Evolutionary conservation across 30 jellyfish, hydroid and myxozoan species (phyloP).

Genomic region (Aurelia coerulea): DNA sequence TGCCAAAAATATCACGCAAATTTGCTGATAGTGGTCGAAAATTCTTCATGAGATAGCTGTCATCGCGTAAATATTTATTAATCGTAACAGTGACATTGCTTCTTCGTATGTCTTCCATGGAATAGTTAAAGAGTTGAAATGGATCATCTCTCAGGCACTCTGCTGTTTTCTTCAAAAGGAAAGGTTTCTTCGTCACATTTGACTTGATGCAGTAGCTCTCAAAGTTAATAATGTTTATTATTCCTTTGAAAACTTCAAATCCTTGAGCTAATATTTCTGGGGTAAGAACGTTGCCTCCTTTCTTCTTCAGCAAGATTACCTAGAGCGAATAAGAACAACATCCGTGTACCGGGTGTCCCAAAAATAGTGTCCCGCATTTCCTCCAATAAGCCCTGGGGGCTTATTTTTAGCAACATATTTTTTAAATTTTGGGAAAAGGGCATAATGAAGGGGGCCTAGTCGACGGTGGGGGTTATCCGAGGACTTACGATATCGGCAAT

Average conservation of each 20-base stretch:
- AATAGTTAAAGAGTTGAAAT: conserved; percentile 29
- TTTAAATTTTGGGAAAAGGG: too few relatives aligned
- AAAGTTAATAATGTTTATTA: conserved; percentile 16
- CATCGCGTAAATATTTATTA: background rate
- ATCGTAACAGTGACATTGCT: conserved; percentile 3
- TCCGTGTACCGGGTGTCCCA: too few relatives aligned
- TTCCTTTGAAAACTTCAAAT: conserved; percentile 16
- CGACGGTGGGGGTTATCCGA: background rate
- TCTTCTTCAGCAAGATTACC: conserved; percentile 6
- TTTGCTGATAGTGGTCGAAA: conserved; percentile 31
- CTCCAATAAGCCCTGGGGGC: too few relatives aligned
- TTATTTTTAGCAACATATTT: too few relatives aligned
- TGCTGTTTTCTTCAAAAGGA: conserved; percentile 5
- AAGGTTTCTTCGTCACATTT: conserved; percentile 5
- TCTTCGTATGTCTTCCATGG: conserved; percentile 6
- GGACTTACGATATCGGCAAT: background rate
- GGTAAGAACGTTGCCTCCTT: conserved; percentile 14
- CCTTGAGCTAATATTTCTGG: conserved; percentile 1
- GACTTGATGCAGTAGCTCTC: conserved; percentile 19
- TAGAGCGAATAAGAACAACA: background rate
- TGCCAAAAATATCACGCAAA: conserved; percentile 13
- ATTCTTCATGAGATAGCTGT: conserved; percentile 24
- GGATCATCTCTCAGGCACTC: conserved; percentile 28
- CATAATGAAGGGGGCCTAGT: too few relatives aligned
- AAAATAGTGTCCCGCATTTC: too few relatives aligned